phyloP scores from a whole-genome alignment of 2,113 vertebrate genomes.

The Callipepla squamata region DNA sequence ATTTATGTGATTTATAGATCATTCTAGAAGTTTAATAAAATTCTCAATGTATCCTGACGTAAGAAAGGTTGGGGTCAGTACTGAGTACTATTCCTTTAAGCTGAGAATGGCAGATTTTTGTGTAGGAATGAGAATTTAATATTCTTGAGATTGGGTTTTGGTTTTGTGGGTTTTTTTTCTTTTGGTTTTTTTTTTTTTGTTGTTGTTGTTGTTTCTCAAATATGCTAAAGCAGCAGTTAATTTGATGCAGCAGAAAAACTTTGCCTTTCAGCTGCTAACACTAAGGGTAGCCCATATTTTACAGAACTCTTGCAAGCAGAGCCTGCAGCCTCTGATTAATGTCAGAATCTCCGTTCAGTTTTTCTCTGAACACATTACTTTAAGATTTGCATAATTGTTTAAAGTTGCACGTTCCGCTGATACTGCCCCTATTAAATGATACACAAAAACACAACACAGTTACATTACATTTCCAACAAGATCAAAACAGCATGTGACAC shows the following conservation, averaged over 20 bases:
- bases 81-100: conserved; percentile 33
- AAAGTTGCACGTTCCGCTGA: conserved; percentile 55
- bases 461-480: conserved; percentile 17
- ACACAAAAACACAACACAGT: conserved; percentile 35
- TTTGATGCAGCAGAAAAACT: conserved; percentile 32
- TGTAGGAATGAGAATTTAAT: background rate
- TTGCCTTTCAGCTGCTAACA: conserved; percentile 27
- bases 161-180: background rate
- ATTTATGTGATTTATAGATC: conserved; percentile 43
- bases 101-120: conserved; percentile 28
- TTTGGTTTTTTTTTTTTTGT: background rate
- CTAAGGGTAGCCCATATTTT: conserved; percentile 14
- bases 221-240: conserved; percentile 49
- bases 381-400: conserved; percentile 65
- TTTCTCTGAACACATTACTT: conserved; percentile 48
- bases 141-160: background rate
- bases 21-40: conserved; percentile 41
- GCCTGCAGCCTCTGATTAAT: conserved; percentile 43
- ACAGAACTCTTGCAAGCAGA: conserved; percentile 36
- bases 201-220: background rate
- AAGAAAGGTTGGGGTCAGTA: background rate
- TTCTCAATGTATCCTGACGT: conserved; percentile 42
- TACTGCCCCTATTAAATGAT: conserved; percentile 53
- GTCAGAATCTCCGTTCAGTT: conserved; percentile 43
- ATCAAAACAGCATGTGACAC: conserved; percentile 24